phyloP scores from a whole-genome alignment of 2,113 vertebrate species.

The Sprattus sprattus region DNA sequence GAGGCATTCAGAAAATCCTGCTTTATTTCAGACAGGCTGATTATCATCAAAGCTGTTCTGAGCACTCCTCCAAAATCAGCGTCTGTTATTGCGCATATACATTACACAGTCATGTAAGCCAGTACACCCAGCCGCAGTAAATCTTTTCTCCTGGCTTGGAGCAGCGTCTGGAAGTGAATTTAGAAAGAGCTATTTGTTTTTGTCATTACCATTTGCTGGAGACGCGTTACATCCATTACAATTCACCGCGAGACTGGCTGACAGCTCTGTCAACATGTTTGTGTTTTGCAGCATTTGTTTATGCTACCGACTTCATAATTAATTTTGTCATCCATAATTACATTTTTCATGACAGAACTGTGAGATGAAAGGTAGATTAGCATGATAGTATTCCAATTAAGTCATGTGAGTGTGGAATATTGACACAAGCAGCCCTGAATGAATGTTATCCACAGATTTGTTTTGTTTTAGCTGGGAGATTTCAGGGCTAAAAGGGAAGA shows the following conservation, averaged over 20 bases:
- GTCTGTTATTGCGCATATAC: not conserved
- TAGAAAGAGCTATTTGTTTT: not conserved
- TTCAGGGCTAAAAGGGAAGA: slow-evolving; percentile 54
- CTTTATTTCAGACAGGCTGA: not conserved
- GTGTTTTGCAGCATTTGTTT: slow-evolving; percentile 30
- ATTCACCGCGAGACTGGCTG: slow-evolving; percentile 15
- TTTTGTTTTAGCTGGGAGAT: not conserved
- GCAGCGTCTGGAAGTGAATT: not conserved
- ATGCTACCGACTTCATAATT: slow-evolving; percentile 57
- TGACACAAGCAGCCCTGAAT: slow-evolving; percentile 61
- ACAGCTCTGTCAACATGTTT: slow-evolving; percentile 21
- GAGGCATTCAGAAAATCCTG: not conserved
- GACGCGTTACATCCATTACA: slow-evolving; percentile 22
- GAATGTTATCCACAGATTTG: not conserved
- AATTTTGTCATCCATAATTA: slow-evolving; percentile 66
- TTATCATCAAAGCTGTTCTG: not conserved
- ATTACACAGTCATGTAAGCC: not conserved
- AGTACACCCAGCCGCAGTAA: not conserved
- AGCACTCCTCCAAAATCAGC: not conserved
- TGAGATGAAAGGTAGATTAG: slow-evolving; percentile 56
- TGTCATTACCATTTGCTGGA: slow-evolving; percentile 18
- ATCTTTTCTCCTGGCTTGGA: not conserved
- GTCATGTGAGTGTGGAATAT: slow-evolving; percentile 70
- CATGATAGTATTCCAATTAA: slow-evolving; percentile 61
- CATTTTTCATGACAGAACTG: slow-evolving; percentile 62